Evolutionary conservation across 37 sponge, comb jelly and placozoan species (phyloP), one percentile per base, ranked within the genome.

Genomic region (Haliclona indistincta): DNA sequence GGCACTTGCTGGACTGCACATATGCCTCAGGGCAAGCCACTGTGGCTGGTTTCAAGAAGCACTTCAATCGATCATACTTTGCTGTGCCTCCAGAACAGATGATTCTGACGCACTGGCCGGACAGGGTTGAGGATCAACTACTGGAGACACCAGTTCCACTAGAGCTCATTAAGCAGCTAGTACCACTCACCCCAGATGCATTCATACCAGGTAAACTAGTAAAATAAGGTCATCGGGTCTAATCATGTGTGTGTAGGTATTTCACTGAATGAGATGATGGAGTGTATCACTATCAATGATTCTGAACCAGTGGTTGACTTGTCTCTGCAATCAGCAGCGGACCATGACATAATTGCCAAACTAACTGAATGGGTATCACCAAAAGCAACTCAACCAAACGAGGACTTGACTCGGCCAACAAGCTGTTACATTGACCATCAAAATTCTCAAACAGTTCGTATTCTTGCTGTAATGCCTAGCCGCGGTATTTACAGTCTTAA

Each of bases 101-200:
- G 45, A 64, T 76, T 30, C 52, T 64, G 43, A 76, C 65, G 17
- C 77, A 76, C 52, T 76, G 77, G 77, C 77, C 77, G 3, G 43
- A 64, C 33, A 38, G 26, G 17, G 34, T 23, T 1, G 1, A 11
- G 8, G 39, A 51, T 64, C 77, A 76, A 54, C 66, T 76, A 0
- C 66, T 76, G 10, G 65, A 76, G 11, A 32, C 2, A 10, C 49
- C 65, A 29, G 44, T 76, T 25, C 13, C 15, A 30, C 32, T 63
- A 33, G 40, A 64, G 3, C 65, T 42, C 2, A 7, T 64, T 20
- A 26, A 64, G 30, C 23, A 33, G 19, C 54, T 76, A 0, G 34
- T 76, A 26, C 17, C 42, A 1, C 43, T 64, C 33, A 28, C 43
- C 23, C 35, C 65, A 5, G 22, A 32, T 4, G 35, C 52, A 38